Evolutionary conservation across 2,113 vertebrate species (phyloP), one percentile per base, ranked within the genome.

Genomic region (Lophochroa leadbeateri): DNA sequence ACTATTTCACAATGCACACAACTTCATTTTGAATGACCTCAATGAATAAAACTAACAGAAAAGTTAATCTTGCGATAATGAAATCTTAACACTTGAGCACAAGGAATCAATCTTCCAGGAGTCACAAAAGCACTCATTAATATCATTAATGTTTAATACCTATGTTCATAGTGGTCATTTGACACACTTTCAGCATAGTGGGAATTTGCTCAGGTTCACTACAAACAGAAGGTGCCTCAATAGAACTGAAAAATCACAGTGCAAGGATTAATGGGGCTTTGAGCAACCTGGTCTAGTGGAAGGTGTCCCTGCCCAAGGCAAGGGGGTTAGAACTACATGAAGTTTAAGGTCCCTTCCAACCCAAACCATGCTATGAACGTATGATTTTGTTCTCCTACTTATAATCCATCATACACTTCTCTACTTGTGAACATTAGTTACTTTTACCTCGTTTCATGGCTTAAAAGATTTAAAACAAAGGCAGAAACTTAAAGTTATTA

Each of bases 81-180:
- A 95, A 91, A 88, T 50, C 0, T 0, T 79, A 84, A 91, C 27
- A 86, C 37, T 86, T 27, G 7, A 91, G 75, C 24, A 90, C 31
- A 83, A 77, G 50, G 64, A 96, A 93, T 90, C 78, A 82, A 74
- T 96, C 90, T 77, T 80, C 49, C 16, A 77, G 11, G 80, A 52
- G 31, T 55, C 75, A 85, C 31, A 69, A 57, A 90, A 74, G 68
- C 57, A 79, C 29, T 93, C 79, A 11, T 37, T 79, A 88, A 37
- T 63, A 87, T 25, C 19, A 86, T 93, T 70, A 77, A 91, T 63
- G 46, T 85, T 97, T 94, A 91, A 94, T 65, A 80, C 3, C 18
- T 24, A 35, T 13, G 25, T 74, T 90, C 78, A 88, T 70, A 88
- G 88, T 5, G 44, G 83, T 43, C 70, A 82, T 69, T 91, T 65